These are phyloP conservation scores for Conger conger DNA, from an alignment of 2,113 vertebrate genomes.

Conservation along the genomic window DNA sequence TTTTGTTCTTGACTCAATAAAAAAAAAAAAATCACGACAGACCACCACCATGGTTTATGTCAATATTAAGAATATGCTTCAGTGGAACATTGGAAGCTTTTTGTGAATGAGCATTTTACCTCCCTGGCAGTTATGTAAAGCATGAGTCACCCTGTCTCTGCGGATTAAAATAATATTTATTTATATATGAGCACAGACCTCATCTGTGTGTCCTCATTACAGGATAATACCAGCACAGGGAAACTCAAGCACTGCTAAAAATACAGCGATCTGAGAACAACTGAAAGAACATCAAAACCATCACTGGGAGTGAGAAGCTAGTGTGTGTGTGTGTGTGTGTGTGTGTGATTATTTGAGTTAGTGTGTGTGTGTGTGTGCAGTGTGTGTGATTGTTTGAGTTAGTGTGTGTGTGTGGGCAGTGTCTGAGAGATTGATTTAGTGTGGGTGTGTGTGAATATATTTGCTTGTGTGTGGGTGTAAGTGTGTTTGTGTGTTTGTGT, in stretches of 20 bases:
- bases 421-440: neutral
- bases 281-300: neutral
- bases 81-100: neutral
- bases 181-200: neutral
- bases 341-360: neutral
- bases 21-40: neutral
- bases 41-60: neutral
- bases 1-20: neutral
- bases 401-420: neutral
- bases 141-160: constrained; percentile 1
- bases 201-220: constrained; percentile 1
- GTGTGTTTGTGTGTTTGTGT: neutral
- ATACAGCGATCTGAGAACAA: neutral
- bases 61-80: neutral
- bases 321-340: neutral
- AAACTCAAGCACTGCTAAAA: neutral
- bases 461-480: neutral
- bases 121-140: neutral
- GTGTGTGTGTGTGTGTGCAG: neutral
- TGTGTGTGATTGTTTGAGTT: too few species aligned
- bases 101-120: neutral
- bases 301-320: neutral
- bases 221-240: neutral
- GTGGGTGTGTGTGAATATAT: too few species aligned
- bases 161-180: constrained; percentile 9